Percentiles rank a stretch among this genome's conserved stretches.
phyloP scores from a whole-genome alignment of 2,888 invertebrate species.

The Andrena dorsata region DNA sequence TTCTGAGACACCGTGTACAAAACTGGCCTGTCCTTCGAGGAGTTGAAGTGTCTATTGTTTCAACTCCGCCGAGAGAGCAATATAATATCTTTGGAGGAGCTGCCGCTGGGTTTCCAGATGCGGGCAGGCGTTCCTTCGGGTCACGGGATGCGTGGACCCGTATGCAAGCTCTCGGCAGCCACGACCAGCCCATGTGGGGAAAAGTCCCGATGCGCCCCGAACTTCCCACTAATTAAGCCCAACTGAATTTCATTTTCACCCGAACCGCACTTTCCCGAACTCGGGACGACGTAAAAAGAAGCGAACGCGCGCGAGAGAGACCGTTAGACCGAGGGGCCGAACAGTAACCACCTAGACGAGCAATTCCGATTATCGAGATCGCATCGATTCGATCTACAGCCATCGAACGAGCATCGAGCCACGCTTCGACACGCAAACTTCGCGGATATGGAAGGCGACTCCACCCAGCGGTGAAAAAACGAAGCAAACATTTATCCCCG shows the following conservation, averaged over 20 bases:
- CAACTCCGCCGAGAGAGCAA: conserved; percentile 74
- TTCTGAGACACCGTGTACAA: conserved; percentile 47
- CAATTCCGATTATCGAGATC: conserved; percentile 26
- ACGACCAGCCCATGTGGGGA: conserved; percentile 41
- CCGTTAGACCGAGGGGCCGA: background rate
- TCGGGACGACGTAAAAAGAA: background rate
- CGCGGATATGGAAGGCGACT: background rate
- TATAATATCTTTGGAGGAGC: conserved; percentile 77
- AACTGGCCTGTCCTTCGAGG: conserved; percentile 52
- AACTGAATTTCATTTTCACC: background rate
- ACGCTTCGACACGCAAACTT: conserved; percentile 2
- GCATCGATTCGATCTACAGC: background rate
- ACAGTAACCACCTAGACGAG: background rate
- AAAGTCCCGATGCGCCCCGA: conserved; percentile 52
- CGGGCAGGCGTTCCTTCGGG: conserved; percentile 72
- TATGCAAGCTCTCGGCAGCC: conserved; percentile 51
- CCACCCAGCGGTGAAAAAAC: background rate
- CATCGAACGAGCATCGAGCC: background rate
- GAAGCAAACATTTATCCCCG: background rate
- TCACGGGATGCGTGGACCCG: conserved; percentile 59
- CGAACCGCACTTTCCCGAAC: background rate
- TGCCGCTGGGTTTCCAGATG: conserved; percentile 74
- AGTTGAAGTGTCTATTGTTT: conserved; percentile 78
- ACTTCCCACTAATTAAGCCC: conserved; percentile 34
- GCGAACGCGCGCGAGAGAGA: background rate